Evolutionary conservation across 2,797 vertebrate species (phyloP).

Genomic region (Accipiter fasciatus): DNA sequence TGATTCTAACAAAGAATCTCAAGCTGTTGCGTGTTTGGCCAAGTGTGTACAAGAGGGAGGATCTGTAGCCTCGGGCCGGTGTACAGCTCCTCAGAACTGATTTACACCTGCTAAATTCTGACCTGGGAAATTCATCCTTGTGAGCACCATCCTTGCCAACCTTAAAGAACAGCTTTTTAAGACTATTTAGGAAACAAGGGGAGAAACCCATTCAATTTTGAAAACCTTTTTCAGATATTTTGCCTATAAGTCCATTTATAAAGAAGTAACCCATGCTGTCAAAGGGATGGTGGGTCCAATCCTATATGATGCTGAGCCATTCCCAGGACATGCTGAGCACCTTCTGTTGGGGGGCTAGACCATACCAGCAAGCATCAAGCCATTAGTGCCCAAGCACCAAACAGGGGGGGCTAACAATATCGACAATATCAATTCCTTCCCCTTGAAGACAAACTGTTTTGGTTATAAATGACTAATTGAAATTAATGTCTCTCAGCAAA

Average conservation of each 20-base stretch:
- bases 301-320: rapidly evolving
- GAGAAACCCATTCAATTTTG: rapidly evolving
- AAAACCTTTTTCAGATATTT: not conserved
- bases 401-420: not conserved
- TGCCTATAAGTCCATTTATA: too few relatives aligned
- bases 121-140: too few relatives aligned
- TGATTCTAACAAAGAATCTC: too few relatives aligned
- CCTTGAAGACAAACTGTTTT: not conserved
- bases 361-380: not conserved
- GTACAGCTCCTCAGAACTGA: not conserved
- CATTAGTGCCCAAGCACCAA: not conserved
- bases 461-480: not conserved
- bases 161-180: not conserved
- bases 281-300: not conserved
- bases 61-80: rapidly evolving
- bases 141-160: not conserved
- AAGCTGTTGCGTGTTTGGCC: too few relatives aligned
- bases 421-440: not conserved
- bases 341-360: rapidly evolving
- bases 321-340: not conserved
- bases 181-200: not conserved
- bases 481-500: not conserved
- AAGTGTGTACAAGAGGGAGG: not conserved
- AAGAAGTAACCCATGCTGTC: not conserved
- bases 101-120: not conserved